Evolutionary conservation across 1,140 invertebrate genomes (phyloP).

Genomic region (Octopus bimaculoides): DNA sequence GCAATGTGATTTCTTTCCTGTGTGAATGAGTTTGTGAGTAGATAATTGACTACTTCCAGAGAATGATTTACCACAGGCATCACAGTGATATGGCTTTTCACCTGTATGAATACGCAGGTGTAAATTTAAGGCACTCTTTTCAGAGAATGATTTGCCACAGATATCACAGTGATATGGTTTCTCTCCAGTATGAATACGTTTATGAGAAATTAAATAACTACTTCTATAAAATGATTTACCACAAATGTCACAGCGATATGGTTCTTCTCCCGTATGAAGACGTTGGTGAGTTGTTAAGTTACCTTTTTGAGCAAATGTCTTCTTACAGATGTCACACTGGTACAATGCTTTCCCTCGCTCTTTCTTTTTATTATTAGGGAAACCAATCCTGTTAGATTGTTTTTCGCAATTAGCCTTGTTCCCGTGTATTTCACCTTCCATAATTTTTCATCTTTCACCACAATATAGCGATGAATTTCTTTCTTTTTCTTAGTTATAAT

Average conservation of each 20-base stretch:
- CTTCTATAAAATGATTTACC: conserved; percentile 25
- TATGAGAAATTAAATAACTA: conserved; percentile 26
- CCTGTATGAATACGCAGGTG: not conserved
- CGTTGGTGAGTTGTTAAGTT: conserved; percentile 69
- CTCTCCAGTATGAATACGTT: conserved; percentile 38
- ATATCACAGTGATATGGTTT: conserved; percentile 39
- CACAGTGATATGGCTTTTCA: not conserved
- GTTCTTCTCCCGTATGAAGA: conserved; percentile 64
- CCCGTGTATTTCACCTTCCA: too few species aligned
- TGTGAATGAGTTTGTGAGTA: not conserved
- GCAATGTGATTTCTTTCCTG: not conserved
- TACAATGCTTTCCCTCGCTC: too few species aligned
- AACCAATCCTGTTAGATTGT: too few species aligned
- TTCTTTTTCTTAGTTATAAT: too few species aligned
- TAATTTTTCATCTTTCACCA: too few species aligned
- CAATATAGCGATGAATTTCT: too few species aligned
- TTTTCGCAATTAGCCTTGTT: too few species aligned
- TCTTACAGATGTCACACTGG: not conserved
- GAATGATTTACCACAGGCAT: not conserved
- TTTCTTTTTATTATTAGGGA: too few species aligned
- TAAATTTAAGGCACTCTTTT: conserved; percentile 51
- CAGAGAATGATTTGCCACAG: conserved; percentile 46
- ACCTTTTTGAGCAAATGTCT: not conserved
- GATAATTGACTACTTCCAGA: not conserved
- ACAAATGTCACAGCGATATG: conserved; percentile 30